Conservation (phyloP, 2,797 vertebrate species). For the Eospalax fontanierii region DNA sequence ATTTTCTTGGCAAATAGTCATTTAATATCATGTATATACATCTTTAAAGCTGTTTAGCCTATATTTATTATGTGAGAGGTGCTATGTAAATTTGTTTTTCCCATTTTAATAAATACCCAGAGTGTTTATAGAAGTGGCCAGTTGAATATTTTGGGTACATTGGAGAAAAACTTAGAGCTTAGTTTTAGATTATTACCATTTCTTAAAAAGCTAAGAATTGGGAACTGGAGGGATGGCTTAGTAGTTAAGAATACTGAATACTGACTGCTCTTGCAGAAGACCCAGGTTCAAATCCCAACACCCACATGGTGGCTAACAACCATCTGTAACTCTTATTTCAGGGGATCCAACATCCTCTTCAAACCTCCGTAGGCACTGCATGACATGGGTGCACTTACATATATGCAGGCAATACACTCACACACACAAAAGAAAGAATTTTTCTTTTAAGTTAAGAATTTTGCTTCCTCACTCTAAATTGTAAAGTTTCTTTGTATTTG, state of each 20-base stretch:
- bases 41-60: conserved; percentile 68
- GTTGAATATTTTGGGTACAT: neutral
- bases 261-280: too few species aligned
- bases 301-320: too few species aligned
- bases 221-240: neutral
- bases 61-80: conserved; percentile 34
- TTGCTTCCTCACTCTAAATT: conserved; percentile 8
- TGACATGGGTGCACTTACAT: too few species aligned
- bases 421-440: too few species aligned
- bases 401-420: too few species aligned
- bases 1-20: conserved; percentile 68
- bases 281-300: too few species aligned
- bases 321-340: too few species aligned
- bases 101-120: conserved; percentile 21
- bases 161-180: conserved; percentile 40
- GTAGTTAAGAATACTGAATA: too few species aligned
- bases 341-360: too few species aligned
- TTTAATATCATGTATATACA: conserved; percentile 38
- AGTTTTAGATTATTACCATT: conserved; percentile 58
- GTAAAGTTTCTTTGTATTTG: conserved; percentile 66
- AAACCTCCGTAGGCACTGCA: too few species aligned
- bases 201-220: conserved; percentile 55
- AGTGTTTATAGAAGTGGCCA: conserved; percentile 44
- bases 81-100: conserved; percentile 20
- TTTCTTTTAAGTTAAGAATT: conserved; percentile 13